Evolutionary conservation across 2,113 vertebrate species (phyloP), one percentile per base, ranked within the genome.

Genomic region (Ancistrus triradiatus): DNA sequence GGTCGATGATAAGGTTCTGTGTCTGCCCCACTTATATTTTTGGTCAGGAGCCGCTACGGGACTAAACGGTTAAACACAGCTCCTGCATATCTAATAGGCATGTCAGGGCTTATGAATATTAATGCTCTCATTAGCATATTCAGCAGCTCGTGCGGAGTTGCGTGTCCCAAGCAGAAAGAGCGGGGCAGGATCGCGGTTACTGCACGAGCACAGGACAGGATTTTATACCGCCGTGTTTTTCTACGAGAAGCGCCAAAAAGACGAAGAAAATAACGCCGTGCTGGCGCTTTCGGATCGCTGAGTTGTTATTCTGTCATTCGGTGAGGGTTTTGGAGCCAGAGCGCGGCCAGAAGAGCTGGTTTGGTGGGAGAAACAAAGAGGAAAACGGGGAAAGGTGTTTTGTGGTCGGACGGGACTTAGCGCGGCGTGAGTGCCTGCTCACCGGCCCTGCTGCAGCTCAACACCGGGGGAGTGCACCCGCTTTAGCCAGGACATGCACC

Each of bases 321-420:
- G 14, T 4, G 38, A 4, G 2, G 1, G n/a, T 2, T 42, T 42
- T 5, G 14, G 14, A 4, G 13, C n/a, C 13, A 42, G 6, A 42
- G 4, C 11, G 3, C 2, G 37, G 38, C 1, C 3, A 5, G n/a
- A 5, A 4, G 38, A 5, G 38, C 38, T 42, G 38, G 14, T 5
- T 42, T 42, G 4, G 38, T 5, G 38, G 38, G 13, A 42, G 38
- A 42, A 37, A 37, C 4, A 10, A 37, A 8, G 35, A 8, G 35
- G 35, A 9, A 4, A 37, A 42, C 21, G 25, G 42, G 38, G 69
- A 69, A 84, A 82, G 82, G 81, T 83, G 66, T 75, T 53, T 77
- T 80, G 79, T 66, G 72, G 72, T 35, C 18, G 49, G 22, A 19
- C 31, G 42, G 40, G 50, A 62, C 56, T 61, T 33, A 7, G 57